Evolutionary conservation across 2,888 invertebrate species (phyloP).

Genomic region (Meiosimyza platycephala): DNA sequence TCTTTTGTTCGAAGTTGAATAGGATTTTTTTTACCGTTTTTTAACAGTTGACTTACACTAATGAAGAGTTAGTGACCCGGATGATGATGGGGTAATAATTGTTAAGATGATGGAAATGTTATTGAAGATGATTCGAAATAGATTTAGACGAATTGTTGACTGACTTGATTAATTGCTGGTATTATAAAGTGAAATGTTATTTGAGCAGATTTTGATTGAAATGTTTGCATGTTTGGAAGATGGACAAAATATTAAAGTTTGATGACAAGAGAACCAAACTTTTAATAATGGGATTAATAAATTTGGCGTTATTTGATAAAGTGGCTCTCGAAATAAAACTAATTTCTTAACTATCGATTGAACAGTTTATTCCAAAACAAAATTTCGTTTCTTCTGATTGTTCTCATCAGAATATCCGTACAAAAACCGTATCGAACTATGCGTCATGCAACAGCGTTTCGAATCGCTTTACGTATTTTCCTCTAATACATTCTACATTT

Average conservation of each 20-base stretch:
- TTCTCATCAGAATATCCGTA: too few relatives aligned
- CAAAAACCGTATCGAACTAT: too few relatives aligned
- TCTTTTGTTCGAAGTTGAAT: conserved; percentile 8
- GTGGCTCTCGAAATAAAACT: too few relatives aligned
- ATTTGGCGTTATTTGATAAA: too few relatives aligned
- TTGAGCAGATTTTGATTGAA: conserved; percentile 41
- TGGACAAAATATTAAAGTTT: conserved; percentile 45
- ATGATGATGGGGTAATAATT: conserved; percentile 23
- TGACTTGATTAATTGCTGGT: conserved; percentile 43
- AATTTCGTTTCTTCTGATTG: too few relatives aligned
- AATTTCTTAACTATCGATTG: too few relatives aligned
- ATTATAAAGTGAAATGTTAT: conserved; percentile 35
- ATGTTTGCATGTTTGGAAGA: conserved; percentile 21
- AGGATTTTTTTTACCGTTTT: conserved; percentile 10
- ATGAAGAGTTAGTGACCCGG: conserved; percentile 37
- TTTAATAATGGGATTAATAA: too few relatives aligned
- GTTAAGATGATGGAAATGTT: conserved; percentile 29
- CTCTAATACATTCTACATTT: neutral
- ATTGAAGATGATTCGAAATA: conserved; percentile 33
- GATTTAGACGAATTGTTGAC: conserved; percentile 14
- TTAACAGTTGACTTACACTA: conserved; percentile 39
- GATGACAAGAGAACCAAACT: neutral
- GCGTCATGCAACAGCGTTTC: too few relatives aligned
- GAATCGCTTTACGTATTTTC: neutral
- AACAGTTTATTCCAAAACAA: too few relatives aligned